A percentile compares a stretch with the other conserved stretches of the same genome.
phyloP scores from a whole-genome alignment of 2,797 vertebrate species.

The Poecilia picta region DNA sequence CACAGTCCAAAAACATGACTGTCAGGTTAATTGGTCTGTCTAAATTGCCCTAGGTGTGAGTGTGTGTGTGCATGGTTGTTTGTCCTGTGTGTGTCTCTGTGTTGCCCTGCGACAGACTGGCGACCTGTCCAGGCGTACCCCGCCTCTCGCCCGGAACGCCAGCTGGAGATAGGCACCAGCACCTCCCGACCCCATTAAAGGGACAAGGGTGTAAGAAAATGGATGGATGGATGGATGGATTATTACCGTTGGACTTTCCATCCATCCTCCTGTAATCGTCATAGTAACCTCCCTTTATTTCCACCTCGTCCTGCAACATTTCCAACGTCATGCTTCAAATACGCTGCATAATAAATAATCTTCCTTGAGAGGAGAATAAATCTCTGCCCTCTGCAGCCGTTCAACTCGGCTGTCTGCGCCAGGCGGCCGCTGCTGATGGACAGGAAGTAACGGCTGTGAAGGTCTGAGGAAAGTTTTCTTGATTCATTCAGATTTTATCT shows the following conservation, averaged over 20 bases:
- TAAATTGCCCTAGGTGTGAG: too few species aligned
- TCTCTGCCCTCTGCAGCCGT: constrained; percentile 32
- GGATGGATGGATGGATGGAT: too few species aligned
- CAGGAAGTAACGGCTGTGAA: constrained; percentile 8
- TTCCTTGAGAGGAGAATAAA: constrained; percentile 51
- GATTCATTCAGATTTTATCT: neutral
- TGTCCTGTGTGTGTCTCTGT: too few species aligned
- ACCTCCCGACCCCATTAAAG: too few species aligned
- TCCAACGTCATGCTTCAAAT: constrained; percentile 54
- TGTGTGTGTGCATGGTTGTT: too few species aligned
- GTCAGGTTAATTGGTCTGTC: too few species aligned
- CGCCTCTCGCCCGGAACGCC: too few species aligned
- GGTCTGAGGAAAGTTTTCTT: neutral
- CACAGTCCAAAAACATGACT: too few species aligned
- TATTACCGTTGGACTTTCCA: constrained; percentile 49
- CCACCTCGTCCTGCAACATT: constrained; percentile 34
- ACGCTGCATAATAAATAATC: constrained; percentile 62
- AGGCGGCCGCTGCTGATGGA: constrained; percentile 20
- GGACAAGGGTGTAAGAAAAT: too few species aligned
- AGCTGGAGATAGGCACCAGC: too few species aligned
- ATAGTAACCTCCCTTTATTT: constrained; percentile 25
- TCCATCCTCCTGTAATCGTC: constrained; percentile 31
- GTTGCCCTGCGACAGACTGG: too few species aligned
- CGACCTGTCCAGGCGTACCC: too few species aligned
- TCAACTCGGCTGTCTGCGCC: constrained; percentile 18